Percentiles rank a stretch among this genome's conserved stretches.
phyloP scores from a whole-genome alignment of 2,888 invertebrate genomes.

The Timandra comae region DNA sequence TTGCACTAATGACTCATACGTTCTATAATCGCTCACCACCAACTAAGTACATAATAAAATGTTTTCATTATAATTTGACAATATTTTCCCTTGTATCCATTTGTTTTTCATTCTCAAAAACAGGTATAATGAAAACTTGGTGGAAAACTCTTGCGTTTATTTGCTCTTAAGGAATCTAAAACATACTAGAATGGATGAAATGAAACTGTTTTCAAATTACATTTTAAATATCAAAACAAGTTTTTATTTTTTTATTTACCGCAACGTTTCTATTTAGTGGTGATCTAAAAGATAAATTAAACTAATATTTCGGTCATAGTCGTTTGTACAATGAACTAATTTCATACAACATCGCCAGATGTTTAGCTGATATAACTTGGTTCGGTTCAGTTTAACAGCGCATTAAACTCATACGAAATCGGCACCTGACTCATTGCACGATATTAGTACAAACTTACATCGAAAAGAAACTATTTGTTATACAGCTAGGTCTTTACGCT shows the following conservation, averaged over 20 bases:
- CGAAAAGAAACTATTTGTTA: conserved; percentile 5
- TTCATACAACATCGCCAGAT: conserved; percentile 29
- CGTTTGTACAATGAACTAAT: conserved; percentile 18
- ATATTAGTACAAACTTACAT: conserved; percentile 2
- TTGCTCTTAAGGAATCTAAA: too few species aligned
- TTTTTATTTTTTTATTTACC: too few species aligned
- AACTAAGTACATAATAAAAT: conserved; percentile 29
- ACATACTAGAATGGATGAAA: too few species aligned
- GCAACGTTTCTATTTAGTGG: too few species aligned
- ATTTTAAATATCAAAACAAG: too few species aligned
- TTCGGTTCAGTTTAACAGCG: conserved; percentile 12
- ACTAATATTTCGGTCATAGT: conserved; percentile 23
- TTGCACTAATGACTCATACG: conserved; percentile 70
- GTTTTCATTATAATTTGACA: too few species aligned
- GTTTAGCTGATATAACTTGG: conserved; percentile 26
- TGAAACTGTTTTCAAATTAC: too few species aligned
- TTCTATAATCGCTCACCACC: conserved; percentile 52
- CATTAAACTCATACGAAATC: conserved; percentile 13
- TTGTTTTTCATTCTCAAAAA: too few species aligned
- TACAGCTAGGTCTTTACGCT: conserved; percentile 1
- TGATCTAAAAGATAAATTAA: conserved; percentile 3
- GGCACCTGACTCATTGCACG: conserved; percentile 7
- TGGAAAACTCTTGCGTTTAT: too few species aligned
- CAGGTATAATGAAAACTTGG: too few species aligned
- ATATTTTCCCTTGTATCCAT: too few species aligned